Base-by-base conservation (phyloP, 2,888 invertebrate genomes). In the Polydrusus pterygomalis region DNA sequence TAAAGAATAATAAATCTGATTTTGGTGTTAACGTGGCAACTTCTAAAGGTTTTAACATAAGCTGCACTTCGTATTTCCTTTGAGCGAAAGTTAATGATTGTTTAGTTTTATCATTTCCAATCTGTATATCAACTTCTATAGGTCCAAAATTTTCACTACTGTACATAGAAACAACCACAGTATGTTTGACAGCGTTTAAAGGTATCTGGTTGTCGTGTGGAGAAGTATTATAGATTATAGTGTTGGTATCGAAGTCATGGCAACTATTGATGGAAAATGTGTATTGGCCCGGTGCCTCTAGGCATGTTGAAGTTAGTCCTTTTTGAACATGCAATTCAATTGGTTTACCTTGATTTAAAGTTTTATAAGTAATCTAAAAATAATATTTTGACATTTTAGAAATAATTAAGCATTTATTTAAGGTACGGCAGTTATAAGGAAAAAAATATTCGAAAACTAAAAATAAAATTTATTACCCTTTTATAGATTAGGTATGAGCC, bases 181-280 rank as follows among this genome's bases (percentile, higher is more conserved):
- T 80, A 79, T 88, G 87, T 80, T 86, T 87, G 51, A 78, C 69
- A 13, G 88, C 87, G 47, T 82, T 83, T 8, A 88, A 73, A 60
- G 82, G 78, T 43, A 88, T 81, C 82, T 87, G 85, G 58, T 86
- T 87, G 5, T 70, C 70, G 67, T 88, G 87, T 0, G 85, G 83
- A 15, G 89, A 88, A 1, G 89, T 88, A 75, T 88, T 88, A 74
- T 86, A 88, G 63, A 82, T 85, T 18, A 87, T 79, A 11, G 80
- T 75, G 63, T 88, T 86, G 30, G 82, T 80, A 40, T 87, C 89
- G 87, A 95, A 96, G 77, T 91, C 89, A 87, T 97, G 97, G 84
- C 98, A 98, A 62, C 96, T 94, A 78, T 91, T 91, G 5, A 97
- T 92, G 6, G 89, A 89, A 67, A 97, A 92, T 69, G 89, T 88